These are phyloP conservation scores for Geodia barretti DNA, from an alignment of 37 sponge, comb jelly and placozoan genomes.

Conservation along the genomic window DNA sequence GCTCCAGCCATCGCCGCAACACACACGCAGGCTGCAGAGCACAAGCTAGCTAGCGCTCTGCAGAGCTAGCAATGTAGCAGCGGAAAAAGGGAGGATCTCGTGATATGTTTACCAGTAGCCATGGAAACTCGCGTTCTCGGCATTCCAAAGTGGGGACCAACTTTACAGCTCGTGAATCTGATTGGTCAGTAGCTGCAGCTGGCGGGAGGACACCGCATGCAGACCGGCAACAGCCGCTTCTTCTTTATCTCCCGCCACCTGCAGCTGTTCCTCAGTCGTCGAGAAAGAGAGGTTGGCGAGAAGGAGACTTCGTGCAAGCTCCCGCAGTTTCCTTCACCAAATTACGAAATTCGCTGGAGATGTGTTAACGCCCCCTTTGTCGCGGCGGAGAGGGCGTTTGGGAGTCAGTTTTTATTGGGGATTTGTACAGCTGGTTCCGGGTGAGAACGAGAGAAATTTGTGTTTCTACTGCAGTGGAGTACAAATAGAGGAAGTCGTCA, in stretches of 20 bases:
- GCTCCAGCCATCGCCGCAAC: too few species aligned
- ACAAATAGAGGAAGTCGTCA: too few species aligned
- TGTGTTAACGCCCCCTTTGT: neutral
- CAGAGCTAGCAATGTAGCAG: neutral
- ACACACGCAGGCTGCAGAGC: neutral
- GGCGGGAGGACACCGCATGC: neutral
- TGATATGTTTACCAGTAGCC: neutral
- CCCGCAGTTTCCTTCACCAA: neutral
- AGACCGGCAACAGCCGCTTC: neutral
- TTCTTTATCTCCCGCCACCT: neutral
- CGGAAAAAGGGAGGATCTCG: neutral
- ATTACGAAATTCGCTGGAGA: neutral
- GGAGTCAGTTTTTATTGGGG: neutral
- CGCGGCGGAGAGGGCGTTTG: neutral
- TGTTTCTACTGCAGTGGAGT: neutral
- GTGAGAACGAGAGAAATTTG: neutral
- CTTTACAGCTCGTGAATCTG: neutral
- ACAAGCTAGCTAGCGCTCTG: neutral
- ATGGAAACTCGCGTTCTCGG: neutral
- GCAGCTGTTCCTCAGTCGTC: conserved; percentile 1
- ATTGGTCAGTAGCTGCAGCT: neutral
- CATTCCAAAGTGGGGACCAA: neutral
- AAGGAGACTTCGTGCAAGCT: neutral
- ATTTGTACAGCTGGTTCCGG: neutral
- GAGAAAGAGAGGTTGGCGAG: neutral